phyloP scores from a whole-genome alignment of 2,797 vertebrate species.

The Poeciliopsis gracilis region DNA sequence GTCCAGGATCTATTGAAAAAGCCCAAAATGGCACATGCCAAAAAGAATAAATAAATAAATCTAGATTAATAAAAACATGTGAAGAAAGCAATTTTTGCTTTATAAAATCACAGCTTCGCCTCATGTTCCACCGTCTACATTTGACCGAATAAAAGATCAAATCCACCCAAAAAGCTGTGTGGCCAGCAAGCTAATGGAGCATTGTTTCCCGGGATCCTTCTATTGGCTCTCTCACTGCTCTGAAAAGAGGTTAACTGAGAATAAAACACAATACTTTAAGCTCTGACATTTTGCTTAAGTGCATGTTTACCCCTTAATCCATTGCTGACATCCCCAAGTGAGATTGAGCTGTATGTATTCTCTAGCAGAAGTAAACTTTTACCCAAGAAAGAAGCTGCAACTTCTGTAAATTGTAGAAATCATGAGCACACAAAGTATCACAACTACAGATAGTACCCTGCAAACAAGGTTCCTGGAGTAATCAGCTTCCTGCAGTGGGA shows the following conservation, averaged over 20 bases:
- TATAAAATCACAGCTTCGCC: too few relatives aligned
- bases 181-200: constrained; percentile 6
- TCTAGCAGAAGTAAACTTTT: constrained; percentile 17
- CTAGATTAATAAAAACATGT: too few relatives aligned
- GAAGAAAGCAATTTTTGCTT: too few relatives aligned
- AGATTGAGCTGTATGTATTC: constrained; percentile 9
- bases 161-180: too few relatives aligned
- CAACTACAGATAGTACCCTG: constrained; percentile 43
- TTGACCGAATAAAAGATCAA: too few relatives aligned
- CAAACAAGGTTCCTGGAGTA: constrained; percentile 59
- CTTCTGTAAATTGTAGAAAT: constrained; percentile 30
- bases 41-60: too few relatives aligned
- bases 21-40: too few relatives aligned
- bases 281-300: constrained; percentile 36
- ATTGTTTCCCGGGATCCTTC: constrained; percentile 59
- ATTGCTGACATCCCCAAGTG: constrained; percentile 24
- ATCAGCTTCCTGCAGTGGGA: constrained; percentile 57
- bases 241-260: constrained; percentile 55
- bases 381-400: constrained; percentile 26
- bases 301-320: constrained; percentile 49
- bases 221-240: constrained; percentile 56
- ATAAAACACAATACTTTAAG: constrained; percentile 9
- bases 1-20: too few relatives aligned
- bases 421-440: constrained; percentile 24
- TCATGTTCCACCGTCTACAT: too few relatives aligned